Percentiles rank a stretch among this genome's conserved stretches.
Evolutionary conservation across 2,888 invertebrate species (phyloP).

Genomic region (Gari tellinella): DNA sequence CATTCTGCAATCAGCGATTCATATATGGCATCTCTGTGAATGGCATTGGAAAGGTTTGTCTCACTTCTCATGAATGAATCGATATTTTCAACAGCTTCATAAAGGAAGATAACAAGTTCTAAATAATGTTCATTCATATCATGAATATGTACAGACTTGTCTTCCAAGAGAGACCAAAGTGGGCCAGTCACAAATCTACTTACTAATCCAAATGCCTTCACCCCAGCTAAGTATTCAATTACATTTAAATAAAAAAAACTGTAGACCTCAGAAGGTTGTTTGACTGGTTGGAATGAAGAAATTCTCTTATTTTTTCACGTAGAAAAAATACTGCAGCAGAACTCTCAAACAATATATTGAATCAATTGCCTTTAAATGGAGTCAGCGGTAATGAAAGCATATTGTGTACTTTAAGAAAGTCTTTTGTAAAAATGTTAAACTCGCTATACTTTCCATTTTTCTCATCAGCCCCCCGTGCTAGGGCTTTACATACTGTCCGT

Average conservation of each 20-base stretch:
- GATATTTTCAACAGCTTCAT: conserved; percentile 17
- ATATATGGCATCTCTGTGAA: conserved; percentile 29
- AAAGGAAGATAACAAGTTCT: conserved; percentile 30
- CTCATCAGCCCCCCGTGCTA: conserved; percentile 56
- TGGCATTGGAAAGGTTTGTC: too few species aligned
- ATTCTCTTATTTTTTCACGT: conserved; percentile 35
- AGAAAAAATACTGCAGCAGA: conserved; percentile 43
- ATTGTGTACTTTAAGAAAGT: conserved; percentile 34
- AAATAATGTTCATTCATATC: too few species aligned
- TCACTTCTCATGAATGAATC: conserved; percentile 24
- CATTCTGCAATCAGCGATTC: conserved; percentile 9
- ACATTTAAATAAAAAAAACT: too few species aligned
- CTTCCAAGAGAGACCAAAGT: too few species aligned
- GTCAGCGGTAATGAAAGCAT: conserved; percentile 27
- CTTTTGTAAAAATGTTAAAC: conserved; percentile 28
- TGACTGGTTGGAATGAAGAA: conserved; percentile 5
- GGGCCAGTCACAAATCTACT: too few species aligned
- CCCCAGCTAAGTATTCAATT: conserved; percentile 12
- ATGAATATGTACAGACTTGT: too few species aligned
- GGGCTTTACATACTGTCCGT: conserved; percentile 40
- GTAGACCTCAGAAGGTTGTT: too few species aligned
- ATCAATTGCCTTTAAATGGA: conserved; percentile 54
- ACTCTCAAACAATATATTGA: conserved; percentile 55
- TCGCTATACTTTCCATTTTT: conserved; percentile 36
- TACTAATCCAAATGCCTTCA: too few species aligned